Base-by-base conservation (phyloP, 2,888 invertebrate genomes). In the Drosophila aldrichi region DNA sequence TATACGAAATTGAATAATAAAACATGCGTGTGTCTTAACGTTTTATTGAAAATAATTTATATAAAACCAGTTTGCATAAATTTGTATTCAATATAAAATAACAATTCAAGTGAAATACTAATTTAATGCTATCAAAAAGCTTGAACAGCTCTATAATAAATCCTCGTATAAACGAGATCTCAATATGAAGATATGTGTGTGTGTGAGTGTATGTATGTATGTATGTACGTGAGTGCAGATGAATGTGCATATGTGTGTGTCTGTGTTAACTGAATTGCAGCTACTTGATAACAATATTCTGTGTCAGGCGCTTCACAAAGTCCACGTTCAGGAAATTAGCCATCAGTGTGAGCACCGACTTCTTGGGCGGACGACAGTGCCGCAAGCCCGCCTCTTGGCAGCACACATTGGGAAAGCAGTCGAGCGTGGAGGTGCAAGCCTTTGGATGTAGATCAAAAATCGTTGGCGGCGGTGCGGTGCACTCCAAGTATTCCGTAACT, bases 371-470 rank as follows among this genome's bases (percentile, higher is more conserved):
- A 51, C 96, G 94, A 87, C 96, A 96, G 81, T 95, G 94, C 78
- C 95, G 95, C 81, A 94, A 94, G 6, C 96, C 96, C 48, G 95
- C 95, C 92, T 96, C 96, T 78, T 96, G 96, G 74, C 96, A 96
- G 90, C 96, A 96, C 68, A 96, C 93, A 92, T 96, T 96, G 9
- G 96, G 96, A 91, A 96, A 96, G 91, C 96, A 96, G 91, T 96
- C 96, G 5, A 96, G 93, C 16, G 95, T 95, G 8, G 95, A 95
- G 71, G 94, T 94, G 91, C 96, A 96, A 32, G 94, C 93, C 87
- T 95, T 95, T 2, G 96, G 95, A 92, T 96, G 96, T 60, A 95
- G 88, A 92, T 96, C 96, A 68, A 95, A 94, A 74, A 95, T 93
- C 18, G 95, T 95, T 9, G 96, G 96, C 10, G 95, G 95, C 2